These are phyloP conservation scores for Gymnobelideus leadbeateri DNA, from an alignment of 2,113 vertebrate genomes.

Conservation along the genomic window DNA sequence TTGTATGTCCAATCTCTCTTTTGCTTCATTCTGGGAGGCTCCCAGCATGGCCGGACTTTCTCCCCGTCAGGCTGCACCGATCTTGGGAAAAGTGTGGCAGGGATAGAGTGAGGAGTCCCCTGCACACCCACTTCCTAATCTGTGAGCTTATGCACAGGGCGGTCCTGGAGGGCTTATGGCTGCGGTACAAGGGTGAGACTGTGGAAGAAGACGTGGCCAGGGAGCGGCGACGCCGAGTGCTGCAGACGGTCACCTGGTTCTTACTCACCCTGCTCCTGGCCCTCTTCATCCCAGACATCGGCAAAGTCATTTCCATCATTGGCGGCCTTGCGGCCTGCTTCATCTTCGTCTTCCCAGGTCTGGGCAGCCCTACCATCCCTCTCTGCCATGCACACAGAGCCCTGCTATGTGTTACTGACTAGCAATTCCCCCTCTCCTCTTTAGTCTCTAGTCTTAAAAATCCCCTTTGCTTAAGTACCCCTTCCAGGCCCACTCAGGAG, in stretches of 20 bases:
- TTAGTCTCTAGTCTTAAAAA: not conserved
- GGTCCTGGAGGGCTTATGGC: constrained; percentile 96
- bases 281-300: constrained; percentile 97
- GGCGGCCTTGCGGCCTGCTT: constrained; percentile 97
- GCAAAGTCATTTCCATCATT: constrained; percentile 95
- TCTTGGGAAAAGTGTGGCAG: not conserved
- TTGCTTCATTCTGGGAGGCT: not conserved
- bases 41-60: no score
- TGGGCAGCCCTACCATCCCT: accelerated
- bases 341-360: constrained; percentile 97
- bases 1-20: not conserved
- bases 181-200: constrained; percentile 91
- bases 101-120: not conserved
- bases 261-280: constrained; percentile 93
- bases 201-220: constrained; percentile 93
- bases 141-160: constrained; percentile 84
- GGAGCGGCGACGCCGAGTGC: constrained; percentile 89
- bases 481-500: accelerated
- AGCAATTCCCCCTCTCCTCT: not conserved
- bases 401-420: no score
- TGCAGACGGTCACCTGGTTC: constrained; percentile 95
- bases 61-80: not conserved
- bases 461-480: not conserved
- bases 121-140: not conserved
- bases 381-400: accelerated